Base-by-base conservation (phyloP, 2,888 invertebrate species). In the Polymixis flavicincta region DNA sequence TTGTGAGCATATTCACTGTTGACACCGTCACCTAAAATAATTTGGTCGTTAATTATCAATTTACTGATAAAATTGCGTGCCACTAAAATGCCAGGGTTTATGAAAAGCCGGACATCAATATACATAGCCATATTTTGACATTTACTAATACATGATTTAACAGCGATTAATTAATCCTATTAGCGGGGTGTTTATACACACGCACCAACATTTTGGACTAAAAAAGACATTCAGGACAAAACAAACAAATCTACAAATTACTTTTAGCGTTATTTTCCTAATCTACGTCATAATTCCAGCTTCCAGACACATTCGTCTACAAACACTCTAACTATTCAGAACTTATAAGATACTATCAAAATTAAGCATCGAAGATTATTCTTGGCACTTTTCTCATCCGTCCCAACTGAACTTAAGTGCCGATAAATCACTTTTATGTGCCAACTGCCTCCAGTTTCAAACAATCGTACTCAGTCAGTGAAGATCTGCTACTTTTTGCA, bases 1-100 rank as follows among this genome's bases (percentile, higher is more conserved):
- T 98, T 60, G 98, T 98, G 85, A 99, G 97, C 97, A 99, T 98
- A 94, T 99, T 99, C 92, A 99, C 98, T 67, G 98, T 98, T 69
- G 98, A 98, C 70, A 98, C 98, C 64, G 99, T 99, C 89, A 99
- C 96, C 96, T 97, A 88, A 65, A 91, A 85, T 19, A 0, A 28
- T 42, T 22, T 9, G 0, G 1, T 13, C 1, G 14, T 79, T 67
- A 71, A 32, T 64, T 50, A 11, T 48, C 28, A 7, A 45, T n/a
- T 11, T 0, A n/a, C 57, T 32, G n/a, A 11, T 19, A 13, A n/a
- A n/a, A 11, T 54, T 52, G 37, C 1, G 1, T 45, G 11, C 11
- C 11, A 45, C 11, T 37, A 5, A 2, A 37, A 37, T 42, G 9
- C 42, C 42, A 42, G 9, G 9, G 0, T 66, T 32, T 17, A n/a